Percentiles rank a stretch among this genome's conserved stretches.
These are phyloP conservation scores for Drosophila gaucha DNA, from an alignment of 2,888 invertebrate genomes.

Conservation along the genomic window DNA sequence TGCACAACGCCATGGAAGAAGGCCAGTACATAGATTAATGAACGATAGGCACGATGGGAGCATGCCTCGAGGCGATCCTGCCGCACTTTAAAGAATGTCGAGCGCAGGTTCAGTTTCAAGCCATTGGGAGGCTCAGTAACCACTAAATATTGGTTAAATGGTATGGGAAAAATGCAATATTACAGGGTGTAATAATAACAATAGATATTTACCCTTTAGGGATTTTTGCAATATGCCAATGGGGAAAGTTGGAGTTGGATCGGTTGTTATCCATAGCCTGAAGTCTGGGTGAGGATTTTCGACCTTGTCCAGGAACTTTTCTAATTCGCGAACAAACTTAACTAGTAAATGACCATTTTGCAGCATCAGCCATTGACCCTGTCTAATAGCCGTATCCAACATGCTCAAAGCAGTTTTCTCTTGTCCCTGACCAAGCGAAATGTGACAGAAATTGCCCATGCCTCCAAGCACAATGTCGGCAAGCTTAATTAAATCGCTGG, in stretches of 20 bases:
- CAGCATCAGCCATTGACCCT: slow-evolving; percentile 96
- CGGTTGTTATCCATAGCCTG: slow-evolving; percentile 96
- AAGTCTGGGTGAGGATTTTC: slow-evolving; percentile 95
- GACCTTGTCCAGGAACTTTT: slow-evolving; percentile 92
- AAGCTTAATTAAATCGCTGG: slow-evolving; percentile 92
- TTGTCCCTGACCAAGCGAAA: slow-evolving; percentile 97
- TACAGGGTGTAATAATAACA: background rate
- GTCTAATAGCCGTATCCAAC: slow-evolving; percentile 88
- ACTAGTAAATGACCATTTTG: slow-evolving; percentile 96
- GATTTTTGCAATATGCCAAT: slow-evolving; percentile 95
- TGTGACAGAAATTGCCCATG: slow-evolving; percentile 92
- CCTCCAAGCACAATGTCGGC: slow-evolving; percentile 90
- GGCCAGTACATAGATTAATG: slow-evolving; percentile 93
- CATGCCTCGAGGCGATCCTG: slow-evolving; percentile 90
- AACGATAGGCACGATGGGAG: slow-evolving; percentile 90
- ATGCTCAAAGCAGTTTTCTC: slow-evolving; percentile 90
- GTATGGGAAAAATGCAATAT: background rate
- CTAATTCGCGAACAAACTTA: slow-evolving; percentile 91
- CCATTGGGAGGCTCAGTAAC: slow-evolving; percentile 97
- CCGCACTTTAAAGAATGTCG: slow-evolving; percentile 94
- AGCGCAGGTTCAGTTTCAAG: slow-evolving; percentile 93
- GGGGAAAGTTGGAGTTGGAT: slow-evolving; percentile 94
- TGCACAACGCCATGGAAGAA: slow-evolving; percentile 97
- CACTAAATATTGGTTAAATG: slow-evolving; percentile 86
- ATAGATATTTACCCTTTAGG: slow-evolving; percentile 87